A percentile compares a stretch with the other conserved stretches of the same genome.
phyloP scores from a whole-genome alignment of 2,888 invertebrate species.

The Zygogramma bicolorata region DNA sequence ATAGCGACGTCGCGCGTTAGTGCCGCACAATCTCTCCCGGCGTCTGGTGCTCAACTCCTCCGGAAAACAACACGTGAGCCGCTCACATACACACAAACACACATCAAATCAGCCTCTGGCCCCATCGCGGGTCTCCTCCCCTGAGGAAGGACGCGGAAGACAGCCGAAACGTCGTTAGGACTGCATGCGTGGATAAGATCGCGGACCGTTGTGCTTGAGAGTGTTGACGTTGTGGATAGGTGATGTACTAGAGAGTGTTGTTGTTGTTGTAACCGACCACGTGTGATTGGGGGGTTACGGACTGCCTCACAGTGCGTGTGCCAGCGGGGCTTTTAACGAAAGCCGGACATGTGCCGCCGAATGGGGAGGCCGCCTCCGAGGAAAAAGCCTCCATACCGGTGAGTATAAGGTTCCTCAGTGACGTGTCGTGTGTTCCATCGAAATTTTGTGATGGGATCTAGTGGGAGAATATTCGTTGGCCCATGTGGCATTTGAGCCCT shows the following conservation, averaged over 20 bases:
- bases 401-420: constrained; percentile 42
- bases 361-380: constrained; percentile 67
- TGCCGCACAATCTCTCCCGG: constrained; percentile 66
- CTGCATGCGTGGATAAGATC: constrained; percentile 28
- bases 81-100: constrained; percentile 16
- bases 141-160: background rate
- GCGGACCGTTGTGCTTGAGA: constrained; percentile 43
- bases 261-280: constrained; percentile 61
- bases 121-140: background rate
- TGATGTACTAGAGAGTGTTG: constrained; percentile 56
- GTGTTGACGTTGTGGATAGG: constrained; percentile 40
- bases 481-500: no score
- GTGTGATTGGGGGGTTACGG: constrained; percentile 64
- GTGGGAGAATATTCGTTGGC: no score
- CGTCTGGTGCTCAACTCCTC: constrained; percentile 62
- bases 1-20: constrained; percentile 64
- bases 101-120: background rate
- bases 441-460: no score
- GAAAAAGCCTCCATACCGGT: constrained; percentile 68
- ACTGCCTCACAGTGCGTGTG: constrained; percentile 68
- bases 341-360: constrained; percentile 67
- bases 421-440: background rate
- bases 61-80: constrained; percentile 38
- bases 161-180: constrained; percentile 29
- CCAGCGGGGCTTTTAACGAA: constrained; percentile 67